Evolutionary conservation across 2,113 vertebrate genomes (phyloP).

Genomic region (Coreoperca whiteheadi): DNA sequence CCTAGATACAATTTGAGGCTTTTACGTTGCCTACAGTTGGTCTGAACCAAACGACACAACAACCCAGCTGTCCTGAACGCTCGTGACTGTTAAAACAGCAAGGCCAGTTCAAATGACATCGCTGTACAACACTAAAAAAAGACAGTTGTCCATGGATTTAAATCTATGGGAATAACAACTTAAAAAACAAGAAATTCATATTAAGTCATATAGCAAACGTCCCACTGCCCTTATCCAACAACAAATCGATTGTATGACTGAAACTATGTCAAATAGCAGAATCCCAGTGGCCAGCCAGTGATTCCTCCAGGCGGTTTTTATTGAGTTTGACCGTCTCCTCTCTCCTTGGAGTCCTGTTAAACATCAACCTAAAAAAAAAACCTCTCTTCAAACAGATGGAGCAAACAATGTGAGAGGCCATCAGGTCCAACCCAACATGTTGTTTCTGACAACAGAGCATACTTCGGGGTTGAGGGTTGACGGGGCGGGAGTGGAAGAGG

Average conservation of each 20-base stretch:
- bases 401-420: conserved; percentile 64
- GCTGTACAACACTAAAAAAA: background rate
- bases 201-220: background rate
- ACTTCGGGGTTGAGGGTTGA: conserved; percentile 43
- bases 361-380: conserved; percentile 54
- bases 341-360: conserved; percentile 58
- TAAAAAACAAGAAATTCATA: background rate
- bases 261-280: background rate
- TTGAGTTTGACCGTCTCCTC: conserved; percentile 42
- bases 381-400: conserved; percentile 62
- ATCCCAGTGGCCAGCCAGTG: background rate
- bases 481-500: conserved; percentile 62
- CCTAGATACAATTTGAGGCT: too few relatives aligned
- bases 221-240: background rate
- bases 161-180: background rate
- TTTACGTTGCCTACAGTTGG: too few relatives aligned
- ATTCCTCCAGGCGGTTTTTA: conserved; percentile 22
- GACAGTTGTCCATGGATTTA: background rate
- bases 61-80: background rate
- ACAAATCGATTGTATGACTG: background rate
- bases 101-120: background rate
- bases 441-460: conserved; percentile 75
- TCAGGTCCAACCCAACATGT: conserved; percentile 59
- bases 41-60: background rate
- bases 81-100: background rate